Conservation (phyloP, 2,113 vertebrate species). For the Todiramphus chloris region DNA sequence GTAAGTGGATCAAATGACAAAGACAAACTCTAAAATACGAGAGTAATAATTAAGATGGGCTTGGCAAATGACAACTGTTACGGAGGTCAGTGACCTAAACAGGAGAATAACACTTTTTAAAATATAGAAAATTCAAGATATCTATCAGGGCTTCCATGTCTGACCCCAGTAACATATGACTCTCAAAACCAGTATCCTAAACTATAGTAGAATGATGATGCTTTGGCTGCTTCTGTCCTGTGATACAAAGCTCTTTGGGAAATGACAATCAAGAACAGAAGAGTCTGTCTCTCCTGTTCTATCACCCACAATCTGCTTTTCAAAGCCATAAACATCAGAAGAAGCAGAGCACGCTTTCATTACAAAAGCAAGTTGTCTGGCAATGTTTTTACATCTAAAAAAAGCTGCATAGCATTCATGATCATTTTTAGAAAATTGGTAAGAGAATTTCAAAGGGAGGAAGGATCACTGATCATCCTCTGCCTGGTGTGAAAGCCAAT, state of each 20-base stretch:
- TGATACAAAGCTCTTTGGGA: neutral
- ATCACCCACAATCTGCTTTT: neutral
- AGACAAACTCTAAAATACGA: constrained; percentile 19
- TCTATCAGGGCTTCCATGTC: neutral
- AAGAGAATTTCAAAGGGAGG: neutral
- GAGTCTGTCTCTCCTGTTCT: neutral
- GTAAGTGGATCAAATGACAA: constrained; percentile 47
- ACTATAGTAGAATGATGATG: neutral
- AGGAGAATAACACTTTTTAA: neutral
- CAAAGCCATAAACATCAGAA: neutral
- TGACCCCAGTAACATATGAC: neutral
- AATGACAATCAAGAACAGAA: neutral
- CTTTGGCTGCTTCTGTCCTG: neutral
- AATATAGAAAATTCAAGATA: neutral
- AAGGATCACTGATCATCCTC: neutral
- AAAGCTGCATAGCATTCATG: neutral
- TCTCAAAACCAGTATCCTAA: neutral
- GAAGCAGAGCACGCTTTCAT: neutral
- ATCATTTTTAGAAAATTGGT: neutral
- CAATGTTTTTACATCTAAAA: neutral
- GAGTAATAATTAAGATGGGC: constrained; percentile 10
- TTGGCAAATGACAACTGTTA: neutral
- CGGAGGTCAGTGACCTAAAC: neutral
- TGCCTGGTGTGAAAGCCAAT: neutral
- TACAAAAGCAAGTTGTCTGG: neutral